Conservation (phyloP, 2,888 invertebrate genomes). For the Ferdinandea cuprea region DNA sequence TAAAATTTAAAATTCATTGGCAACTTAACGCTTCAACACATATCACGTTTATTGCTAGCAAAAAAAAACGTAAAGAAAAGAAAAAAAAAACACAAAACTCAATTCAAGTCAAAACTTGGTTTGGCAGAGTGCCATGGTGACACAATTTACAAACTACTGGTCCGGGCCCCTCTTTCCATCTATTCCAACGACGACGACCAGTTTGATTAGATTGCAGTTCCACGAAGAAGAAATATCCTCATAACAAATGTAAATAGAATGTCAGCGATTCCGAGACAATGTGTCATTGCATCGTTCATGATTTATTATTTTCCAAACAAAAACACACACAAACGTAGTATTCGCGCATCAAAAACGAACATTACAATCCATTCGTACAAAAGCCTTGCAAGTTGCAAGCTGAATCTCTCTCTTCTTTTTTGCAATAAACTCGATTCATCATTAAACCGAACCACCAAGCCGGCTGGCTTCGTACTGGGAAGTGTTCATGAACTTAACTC, state of each 20-base stretch:
- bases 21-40: conserved; percentile 38
- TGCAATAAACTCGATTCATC: conserved; percentile 59
- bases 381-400: neutral
- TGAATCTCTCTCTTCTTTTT: conserved; percentile 61
- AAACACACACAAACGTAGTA: conserved; percentile 17
- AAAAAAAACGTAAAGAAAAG: conserved; percentile 17
- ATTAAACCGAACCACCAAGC: conserved; percentile 36
- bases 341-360: conserved; percentile 9
- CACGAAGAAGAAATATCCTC: neutral
- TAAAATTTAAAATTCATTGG: conserved; percentile 49
- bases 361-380: conserved; percentile 11
- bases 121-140: conserved; percentile 36
- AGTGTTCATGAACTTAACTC: conserved; percentile 73
- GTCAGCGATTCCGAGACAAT: conserved; percentile 19
- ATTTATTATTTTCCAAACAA: conserved; percentile 29
- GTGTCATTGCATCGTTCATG: conserved; percentile 40
- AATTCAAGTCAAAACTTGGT: conserved; percentile 9
- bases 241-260: conserved; percentile 52
- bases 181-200: conserved; percentile 44
- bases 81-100: conserved; percentile 15
- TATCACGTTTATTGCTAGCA: conserved; percentile 1
- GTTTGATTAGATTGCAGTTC: conserved; percentile 11
- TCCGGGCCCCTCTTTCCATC: conserved; percentile 1
- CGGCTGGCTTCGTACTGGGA: conserved; percentile 48
- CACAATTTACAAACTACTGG: conserved; percentile 46